These are phyloP conservation scores for Grammomys dolichurus DNA, from an alignment of 2,113 vertebrate genomes.

Conservation along the genomic window DNA sequence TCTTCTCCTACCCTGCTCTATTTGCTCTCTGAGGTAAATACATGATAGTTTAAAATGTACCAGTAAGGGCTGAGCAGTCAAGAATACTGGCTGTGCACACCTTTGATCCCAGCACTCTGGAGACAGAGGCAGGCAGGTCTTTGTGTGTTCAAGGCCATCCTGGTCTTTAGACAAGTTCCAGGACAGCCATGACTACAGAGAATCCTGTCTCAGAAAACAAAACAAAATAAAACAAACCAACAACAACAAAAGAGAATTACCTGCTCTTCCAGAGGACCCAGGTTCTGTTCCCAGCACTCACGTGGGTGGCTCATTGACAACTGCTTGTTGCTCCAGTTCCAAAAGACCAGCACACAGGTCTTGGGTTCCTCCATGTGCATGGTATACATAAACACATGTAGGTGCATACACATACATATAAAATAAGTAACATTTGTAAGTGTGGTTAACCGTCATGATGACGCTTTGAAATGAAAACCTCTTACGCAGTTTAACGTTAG, in stretches of 20 bases:
- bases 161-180: neutral
- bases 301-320: neutral
- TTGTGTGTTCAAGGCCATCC: neutral
- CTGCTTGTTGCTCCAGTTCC: neutral
- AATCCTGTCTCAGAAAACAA: neutral
- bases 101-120: neutral
- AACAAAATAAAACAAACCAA: neutral
- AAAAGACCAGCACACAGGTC: no score
- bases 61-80: neutral
- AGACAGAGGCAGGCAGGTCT: neutral
- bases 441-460: neutral
- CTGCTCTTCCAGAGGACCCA: neutral
- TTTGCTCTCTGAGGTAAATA: neutral
- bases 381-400: neutral
- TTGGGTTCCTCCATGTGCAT: fast-evolving
- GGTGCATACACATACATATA: neutral
- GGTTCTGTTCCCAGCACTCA: neutral
- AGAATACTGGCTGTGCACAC: neutral
- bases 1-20: neutral
- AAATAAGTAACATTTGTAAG: neutral
- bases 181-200: neutral
- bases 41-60: neutral
- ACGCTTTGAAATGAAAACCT: neutral
- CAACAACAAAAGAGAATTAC: neutral
- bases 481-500: neutral